Evolutionary conservation across 2,113 vertebrate species (phyloP).

Genomic region (Amblyopsis rosae): DNA sequence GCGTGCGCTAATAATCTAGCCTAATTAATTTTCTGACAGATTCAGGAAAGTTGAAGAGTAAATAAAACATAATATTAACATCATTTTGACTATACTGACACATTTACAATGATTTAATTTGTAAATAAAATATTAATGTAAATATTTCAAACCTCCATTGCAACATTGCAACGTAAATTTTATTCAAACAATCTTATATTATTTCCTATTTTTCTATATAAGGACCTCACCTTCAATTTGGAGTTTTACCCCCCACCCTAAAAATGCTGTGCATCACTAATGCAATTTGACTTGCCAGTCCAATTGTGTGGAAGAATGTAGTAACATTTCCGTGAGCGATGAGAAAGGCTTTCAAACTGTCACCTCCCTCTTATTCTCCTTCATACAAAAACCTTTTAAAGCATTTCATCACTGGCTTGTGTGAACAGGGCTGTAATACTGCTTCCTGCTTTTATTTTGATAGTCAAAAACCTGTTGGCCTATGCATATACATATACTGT

Average conservation of each 20-base stretch:
- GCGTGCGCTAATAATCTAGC: constrained; percentile 57
- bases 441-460: constrained; percentile 32
- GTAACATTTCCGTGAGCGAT: constrained; percentile 66
- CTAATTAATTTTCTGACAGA: constrained; percentile 73
- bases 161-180: constrained; percentile 7
- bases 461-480: background rate
- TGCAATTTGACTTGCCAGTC: constrained; percentile 76
- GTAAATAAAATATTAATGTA: too few species aligned
- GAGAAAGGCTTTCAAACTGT: constrained; percentile 80
- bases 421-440: constrained; percentile 29
- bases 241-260: constrained; percentile 40
- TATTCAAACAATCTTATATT: constrained; percentile 20
- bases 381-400: constrained; percentile 75
- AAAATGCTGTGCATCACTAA: constrained; percentile 75
- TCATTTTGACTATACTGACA: too few species aligned
- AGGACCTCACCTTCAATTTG: constrained; percentile 49
- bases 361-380: constrained; percentile 66
- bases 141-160: too few species aligned
- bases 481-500: background rate
- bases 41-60: constrained; percentile 63
- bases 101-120: too few species aligned
- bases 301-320: constrained; percentile 78
- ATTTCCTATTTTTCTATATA: constrained; percentile 19
- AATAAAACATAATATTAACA: too few species aligned
- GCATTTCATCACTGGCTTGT: constrained; percentile 40